A percentile compares a stretch with the other conserved stretches of the same genome.
These are phyloP conservation scores for Acanthoscelides obtectus DNA, from an alignment of 2,888 invertebrate genomes.

Conservation along the genomic window DNA sequence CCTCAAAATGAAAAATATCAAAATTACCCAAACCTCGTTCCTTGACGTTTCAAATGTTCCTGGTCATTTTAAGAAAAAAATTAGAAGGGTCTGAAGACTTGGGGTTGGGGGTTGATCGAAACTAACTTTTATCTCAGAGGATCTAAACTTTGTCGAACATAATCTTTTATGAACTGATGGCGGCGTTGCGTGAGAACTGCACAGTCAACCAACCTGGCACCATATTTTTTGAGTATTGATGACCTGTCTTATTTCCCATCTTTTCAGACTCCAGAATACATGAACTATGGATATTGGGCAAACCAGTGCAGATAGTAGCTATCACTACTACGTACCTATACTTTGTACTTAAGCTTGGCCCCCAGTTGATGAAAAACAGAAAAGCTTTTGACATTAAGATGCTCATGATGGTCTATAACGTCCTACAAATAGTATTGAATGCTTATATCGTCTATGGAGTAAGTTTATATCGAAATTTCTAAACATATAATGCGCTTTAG, in stretches of 20 bases:
- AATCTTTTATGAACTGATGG: no score
- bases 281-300: neutral
- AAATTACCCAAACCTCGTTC: no score
- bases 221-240: neutral
- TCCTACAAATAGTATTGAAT: conserved; percentile 51
- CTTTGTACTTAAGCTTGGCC: conserved; percentile 54
- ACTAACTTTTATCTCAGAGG: no score
- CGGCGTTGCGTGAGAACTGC: no score
- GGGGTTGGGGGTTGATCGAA: no score
- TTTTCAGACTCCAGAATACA: conserved; percentile 4
- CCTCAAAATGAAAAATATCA: no score
- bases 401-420: conserved; percentile 57
- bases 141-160: no score
- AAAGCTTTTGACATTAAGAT: conserved; percentile 55
- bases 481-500: no score
- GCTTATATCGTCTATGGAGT: neutral
- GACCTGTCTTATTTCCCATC: neutral
- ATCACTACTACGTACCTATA: conserved; percentile 43
- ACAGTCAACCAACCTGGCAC: no score
- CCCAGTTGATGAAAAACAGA: conserved; percentile 57
- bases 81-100: no score
- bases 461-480: neutral
- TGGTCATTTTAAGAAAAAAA: no score
- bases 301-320: neutral
- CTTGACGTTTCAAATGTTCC: no score